Conservation (phyloP, 2,113 vertebrate genomes). For the Cnemophilus loriae region DNA sequence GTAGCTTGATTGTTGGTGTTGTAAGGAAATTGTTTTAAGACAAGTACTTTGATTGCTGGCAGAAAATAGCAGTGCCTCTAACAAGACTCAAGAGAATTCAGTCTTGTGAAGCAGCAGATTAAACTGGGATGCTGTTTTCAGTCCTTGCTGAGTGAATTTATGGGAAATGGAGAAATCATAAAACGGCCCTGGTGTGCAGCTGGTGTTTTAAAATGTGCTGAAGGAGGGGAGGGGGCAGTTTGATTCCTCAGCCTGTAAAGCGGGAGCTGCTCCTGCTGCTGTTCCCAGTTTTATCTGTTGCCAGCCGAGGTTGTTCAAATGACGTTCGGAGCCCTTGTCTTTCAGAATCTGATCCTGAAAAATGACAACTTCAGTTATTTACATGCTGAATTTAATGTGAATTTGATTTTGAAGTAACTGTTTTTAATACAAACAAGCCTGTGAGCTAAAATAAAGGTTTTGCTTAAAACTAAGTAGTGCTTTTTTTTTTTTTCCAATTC, state of each 20-base stretch:
- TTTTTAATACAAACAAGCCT: conserved; percentile 59
- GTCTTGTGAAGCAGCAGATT: neutral
- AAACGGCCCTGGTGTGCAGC: neutral
- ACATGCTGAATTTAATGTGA: conserved; percentile 36
- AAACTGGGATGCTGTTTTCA: neutral
- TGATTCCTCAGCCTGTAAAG: neutral
- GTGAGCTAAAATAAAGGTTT: conserved; percentile 66
- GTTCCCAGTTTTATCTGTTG: conserved; percentile 9
- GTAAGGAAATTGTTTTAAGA: neutral
- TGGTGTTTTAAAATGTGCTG: neutral
- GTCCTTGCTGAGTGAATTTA: neutral
- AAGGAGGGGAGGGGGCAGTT: neutral
- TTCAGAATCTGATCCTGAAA: neutral
- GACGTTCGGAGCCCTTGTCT: neutral
- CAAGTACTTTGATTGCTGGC: neutral
- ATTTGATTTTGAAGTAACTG: conserved; percentile 41
- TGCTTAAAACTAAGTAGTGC: neutral
- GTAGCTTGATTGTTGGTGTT: neutral
- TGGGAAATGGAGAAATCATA: neutral
- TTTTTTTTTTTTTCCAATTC: rapidly evolving
- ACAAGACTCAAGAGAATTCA: neutral
- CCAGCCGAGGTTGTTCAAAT: neutral
- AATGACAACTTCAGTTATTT: neutral
- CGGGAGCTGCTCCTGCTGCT: neutral
- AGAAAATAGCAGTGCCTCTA: neutral